Percentiles rank a stretch among this genome's conserved stretches.
Evolutionary conservation across 2,113 vertebrate genomes (phyloP).

Genomic region (Myodes glareolus): DNA sequence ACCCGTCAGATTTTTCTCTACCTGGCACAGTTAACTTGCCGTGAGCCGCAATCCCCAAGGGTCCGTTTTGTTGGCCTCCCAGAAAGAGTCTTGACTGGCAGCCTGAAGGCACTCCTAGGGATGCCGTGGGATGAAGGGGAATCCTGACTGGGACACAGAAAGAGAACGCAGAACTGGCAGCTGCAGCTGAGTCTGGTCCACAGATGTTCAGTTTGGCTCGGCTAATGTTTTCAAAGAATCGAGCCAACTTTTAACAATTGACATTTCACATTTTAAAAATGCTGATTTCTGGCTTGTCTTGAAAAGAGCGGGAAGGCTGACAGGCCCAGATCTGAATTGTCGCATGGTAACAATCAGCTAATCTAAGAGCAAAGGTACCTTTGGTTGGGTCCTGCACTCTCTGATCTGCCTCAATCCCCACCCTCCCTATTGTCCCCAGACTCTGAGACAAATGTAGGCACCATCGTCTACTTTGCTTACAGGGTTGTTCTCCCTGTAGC

Average conservation of each 20-base stretch:
- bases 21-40: neutral
- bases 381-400: neutral
- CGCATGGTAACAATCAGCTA: constrained; percentile 24
- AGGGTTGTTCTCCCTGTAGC: neutral
- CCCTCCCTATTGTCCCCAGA: neutral
- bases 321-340: constrained; percentile 46
- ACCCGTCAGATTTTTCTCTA: neutral
- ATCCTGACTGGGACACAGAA: neutral
- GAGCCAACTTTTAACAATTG: constrained; percentile 78
- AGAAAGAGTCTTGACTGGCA: neutral
- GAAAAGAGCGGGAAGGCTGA: constrained; percentile 50
- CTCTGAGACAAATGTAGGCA: neutral
- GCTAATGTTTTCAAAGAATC: constrained; percentile 72
- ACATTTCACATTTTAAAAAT: constrained; percentile 66
- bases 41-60: neutral
- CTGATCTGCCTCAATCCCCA: neutral
- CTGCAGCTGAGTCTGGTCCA: constrained; percentile 59
- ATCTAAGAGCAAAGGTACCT: neutral
- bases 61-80: neutral
- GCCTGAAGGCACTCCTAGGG: neutral
- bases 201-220: constrained; percentile 78
- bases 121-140: neutral
- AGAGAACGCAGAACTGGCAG: neutral
- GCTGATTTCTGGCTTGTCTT: constrained; percentile 69
- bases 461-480: neutral